Conservation (phyloP, 2,113 vertebrate species). For the Cromileptes altivelis region DNA sequence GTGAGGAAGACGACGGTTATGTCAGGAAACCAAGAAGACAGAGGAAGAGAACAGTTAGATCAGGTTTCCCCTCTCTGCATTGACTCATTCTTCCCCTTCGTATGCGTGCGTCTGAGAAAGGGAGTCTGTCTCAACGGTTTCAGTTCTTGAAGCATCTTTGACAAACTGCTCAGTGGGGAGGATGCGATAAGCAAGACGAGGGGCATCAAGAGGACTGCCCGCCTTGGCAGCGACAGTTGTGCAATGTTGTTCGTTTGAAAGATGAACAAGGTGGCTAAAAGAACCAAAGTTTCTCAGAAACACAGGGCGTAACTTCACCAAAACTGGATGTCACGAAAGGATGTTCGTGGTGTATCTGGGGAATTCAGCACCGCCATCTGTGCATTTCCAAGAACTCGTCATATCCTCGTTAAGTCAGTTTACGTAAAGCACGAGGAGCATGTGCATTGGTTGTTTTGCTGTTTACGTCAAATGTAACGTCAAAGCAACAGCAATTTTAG, state of each 20-base stretch:
- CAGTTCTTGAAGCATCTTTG: slow-evolving; percentile 77
- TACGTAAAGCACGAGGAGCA: slow-evolving; percentile 16
- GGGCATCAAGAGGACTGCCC: slow-evolving; percentile 45
- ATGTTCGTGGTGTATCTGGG: slow-evolving; percentile 58
- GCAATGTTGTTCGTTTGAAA: slow-evolving; percentile 52
- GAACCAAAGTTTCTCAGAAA: slow-evolving; percentile 57
- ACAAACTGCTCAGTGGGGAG: slow-evolving; percentile 60
- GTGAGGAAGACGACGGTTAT: slow-evolving; percentile 80
- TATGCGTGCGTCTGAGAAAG: slow-evolving; percentile 73
- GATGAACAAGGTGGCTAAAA: slow-evolving; percentile 7
- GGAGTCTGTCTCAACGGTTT: slow-evolving; percentile 82
- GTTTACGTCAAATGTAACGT: neutral
- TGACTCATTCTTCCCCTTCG: slow-evolving; percentile 86
- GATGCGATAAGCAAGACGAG: slow-evolving; percentile 56
- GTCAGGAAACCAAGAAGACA: slow-evolving; percentile 85
- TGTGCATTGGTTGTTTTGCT: neutral
- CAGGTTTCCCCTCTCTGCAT: slow-evolving; percentile 81
- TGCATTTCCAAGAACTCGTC: slow-evolving; percentile 61
- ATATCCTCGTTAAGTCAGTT: slow-evolving; percentile 41
- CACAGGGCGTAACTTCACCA: neutral
- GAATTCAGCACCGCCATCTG: slow-evolving; percentile 50
- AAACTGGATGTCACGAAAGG: slow-evolving; percentile 48
- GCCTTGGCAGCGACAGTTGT: slow-evolving; percentile 52
- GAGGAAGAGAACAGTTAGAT: slow-evolving; percentile 78
- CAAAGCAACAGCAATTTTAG: neutral